phyloP scores from a whole-genome alignment of 2,113 vertebrate species.

The Sus scrofa region DNA sequence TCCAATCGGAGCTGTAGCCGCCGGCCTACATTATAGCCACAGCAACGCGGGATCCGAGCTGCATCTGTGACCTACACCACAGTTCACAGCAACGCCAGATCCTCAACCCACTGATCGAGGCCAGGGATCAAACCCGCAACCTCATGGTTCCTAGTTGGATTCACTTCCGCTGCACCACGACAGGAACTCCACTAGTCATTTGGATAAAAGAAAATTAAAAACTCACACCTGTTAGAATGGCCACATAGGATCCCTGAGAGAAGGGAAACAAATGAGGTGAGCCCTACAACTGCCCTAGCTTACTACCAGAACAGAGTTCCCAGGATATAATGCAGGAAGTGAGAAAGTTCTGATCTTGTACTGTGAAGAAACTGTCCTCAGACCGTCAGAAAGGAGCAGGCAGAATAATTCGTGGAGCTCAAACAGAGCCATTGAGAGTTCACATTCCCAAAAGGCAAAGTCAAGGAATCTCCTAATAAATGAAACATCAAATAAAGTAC shows the following conservation, averaged over 20 bases:
- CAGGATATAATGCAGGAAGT: background rate
- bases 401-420: background rate
- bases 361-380: background rate
- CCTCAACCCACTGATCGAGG: no score
- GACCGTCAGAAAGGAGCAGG: background rate
- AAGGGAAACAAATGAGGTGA: background rate
- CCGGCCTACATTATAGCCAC: no score
- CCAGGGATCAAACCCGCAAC: no score
- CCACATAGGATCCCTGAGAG: background rate
- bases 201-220: background rate
- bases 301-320: background rate
- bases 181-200: background rate
- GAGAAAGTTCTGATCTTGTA: background rate
- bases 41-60: no score
- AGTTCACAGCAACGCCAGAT: no score
- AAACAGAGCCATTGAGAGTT: background rate
- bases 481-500: background rate
- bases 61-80: no score
- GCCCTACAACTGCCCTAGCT: background rate
- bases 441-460: background rate
- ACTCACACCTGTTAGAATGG: background rate
- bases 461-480: background rate
- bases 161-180: no score
- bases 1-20: no score
- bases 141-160: no score